Conservation (phyloP, 2,113 vertebrate species). For the Xerus inauris region DNA sequence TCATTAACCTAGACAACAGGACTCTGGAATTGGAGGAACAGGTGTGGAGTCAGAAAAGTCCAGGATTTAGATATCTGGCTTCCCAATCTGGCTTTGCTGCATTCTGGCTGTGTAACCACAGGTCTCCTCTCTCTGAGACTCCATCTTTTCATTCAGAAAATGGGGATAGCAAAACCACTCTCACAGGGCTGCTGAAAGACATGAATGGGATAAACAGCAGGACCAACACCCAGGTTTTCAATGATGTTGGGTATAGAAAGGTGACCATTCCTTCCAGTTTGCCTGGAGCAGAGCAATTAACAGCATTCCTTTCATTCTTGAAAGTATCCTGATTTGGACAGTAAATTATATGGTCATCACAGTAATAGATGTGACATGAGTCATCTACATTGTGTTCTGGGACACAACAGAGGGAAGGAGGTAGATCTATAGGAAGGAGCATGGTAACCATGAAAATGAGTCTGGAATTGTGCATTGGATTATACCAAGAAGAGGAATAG, state of each 20-base stretch:
- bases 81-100: background rate
- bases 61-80: slow-evolving; percentile 5
- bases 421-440: background rate
- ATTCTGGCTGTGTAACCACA: background rate
- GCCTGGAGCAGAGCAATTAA: background rate
- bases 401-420: background rate
- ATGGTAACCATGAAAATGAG: background rate
- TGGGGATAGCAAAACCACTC: background rate
- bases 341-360: background rate
- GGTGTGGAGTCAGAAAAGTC: background rate
- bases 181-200: background rate
- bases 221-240: background rate
- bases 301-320: slow-evolving; percentile 43
- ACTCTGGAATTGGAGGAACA: background rate
- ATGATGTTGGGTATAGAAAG: background rate
- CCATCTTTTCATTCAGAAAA: slow-evolving; percentile 20
- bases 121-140: slow-evolving; percentile 33
- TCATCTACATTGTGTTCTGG: background rate
- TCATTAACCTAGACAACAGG: slow-evolving; percentile 5
- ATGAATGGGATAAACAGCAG: background rate
- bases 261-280: background rate
- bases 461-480: background rate
- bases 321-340: background rate
- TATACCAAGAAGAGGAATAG: background rate
- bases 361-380: background rate